These are phyloP conservation scores for Andrena camellia DNA, from an alignment of 2,888 invertebrate genomes.

Conservation along the genomic window DNA sequence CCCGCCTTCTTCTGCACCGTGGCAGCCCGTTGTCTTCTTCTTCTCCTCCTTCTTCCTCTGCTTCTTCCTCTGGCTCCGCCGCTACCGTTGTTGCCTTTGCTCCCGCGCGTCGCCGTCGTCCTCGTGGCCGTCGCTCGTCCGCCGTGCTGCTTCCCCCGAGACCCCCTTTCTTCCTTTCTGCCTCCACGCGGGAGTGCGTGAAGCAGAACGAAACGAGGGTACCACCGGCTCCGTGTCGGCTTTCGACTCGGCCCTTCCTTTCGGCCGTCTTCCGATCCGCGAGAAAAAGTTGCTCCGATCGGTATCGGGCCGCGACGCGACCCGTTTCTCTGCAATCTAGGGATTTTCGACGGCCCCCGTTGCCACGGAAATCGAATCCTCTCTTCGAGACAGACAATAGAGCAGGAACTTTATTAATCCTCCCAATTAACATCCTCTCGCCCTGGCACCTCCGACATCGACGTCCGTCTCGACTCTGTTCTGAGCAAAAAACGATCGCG, in stretches of 20 bases:
- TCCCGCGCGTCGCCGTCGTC: conserved; percentile 17
- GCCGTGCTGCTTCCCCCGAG: conserved; percentile 17
- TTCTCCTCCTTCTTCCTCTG: not conserved
- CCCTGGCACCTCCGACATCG: conserved; percentile 14
- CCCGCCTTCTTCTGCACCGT: not conserved
- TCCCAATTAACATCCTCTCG: conserved; percentile 37
- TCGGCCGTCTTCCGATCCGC: conserved; percentile 10
- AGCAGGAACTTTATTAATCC: conserved; percentile 9
- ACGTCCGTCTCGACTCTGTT: conserved; percentile 3
- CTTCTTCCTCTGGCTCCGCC: not conserved
- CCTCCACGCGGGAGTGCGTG: conserved; percentile 71
- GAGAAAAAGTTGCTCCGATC: conserved; percentile 36
- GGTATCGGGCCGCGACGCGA: conserved; percentile 21
- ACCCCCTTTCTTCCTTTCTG: conserved; percentile 47
- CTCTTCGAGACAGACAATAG: not conserved
- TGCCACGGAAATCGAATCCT: not conserved
- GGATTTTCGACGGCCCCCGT: not conserved
- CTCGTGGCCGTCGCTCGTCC: not conserved
- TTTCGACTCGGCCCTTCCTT: conserved; percentile 55
- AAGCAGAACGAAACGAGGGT: conserved; percentile 71
- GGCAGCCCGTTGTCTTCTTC: not conserved
- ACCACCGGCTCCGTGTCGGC: conserved; percentile 51
- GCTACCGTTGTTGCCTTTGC: not conserved
- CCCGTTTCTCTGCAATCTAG: not conserved
- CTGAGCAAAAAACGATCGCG: conserved; percentile 5